Percentiles rank a stretch among this genome's conserved stretches.
Evolutionary conservation across 2,113 vertebrate genomes (phyloP).

Genomic region (Xyrauchen texanus): DNA sequence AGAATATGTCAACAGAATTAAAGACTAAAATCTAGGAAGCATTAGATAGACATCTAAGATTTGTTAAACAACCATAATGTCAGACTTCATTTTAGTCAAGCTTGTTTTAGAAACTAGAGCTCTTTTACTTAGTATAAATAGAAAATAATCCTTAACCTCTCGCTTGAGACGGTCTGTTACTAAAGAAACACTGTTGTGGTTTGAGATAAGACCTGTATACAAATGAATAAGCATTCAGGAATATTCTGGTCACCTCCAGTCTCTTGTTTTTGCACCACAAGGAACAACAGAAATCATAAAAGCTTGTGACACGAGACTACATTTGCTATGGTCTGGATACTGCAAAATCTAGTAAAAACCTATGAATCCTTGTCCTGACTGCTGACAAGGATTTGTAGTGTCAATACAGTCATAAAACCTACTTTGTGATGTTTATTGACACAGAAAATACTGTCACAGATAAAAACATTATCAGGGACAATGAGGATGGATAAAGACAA

Average conservation of each 20-base stretch:
- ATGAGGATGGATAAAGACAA: neutral
- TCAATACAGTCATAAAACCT: neutral
- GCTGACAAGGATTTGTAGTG: too few species aligned
- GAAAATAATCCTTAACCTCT: constrained; percentile 60
- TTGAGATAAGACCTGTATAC: neutral
- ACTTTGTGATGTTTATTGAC: neutral
- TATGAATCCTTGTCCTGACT: too few species aligned
- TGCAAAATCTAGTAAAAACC: too few species aligned
- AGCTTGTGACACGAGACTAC: too few species aligned
- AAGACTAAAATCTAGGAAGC: too few species aligned
- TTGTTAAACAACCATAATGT: too few species aligned
- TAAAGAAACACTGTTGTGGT: neutral
- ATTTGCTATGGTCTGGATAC: too few species aligned
- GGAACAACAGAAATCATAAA: too few species aligned
- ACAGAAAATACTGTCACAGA: constrained; percentile 7
- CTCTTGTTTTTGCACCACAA: too few species aligned
- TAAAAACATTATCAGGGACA: neutral
- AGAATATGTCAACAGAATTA: too few species aligned
- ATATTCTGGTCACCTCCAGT: neutral
- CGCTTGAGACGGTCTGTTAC: neutral
- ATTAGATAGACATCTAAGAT: too few species aligned
- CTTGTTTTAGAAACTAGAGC: constrained; percentile 50
- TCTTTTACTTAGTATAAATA: constrained; percentile 62
- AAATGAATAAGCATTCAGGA: neutral
- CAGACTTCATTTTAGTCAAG: neutral